These are phyloP conservation scores for Nebria salina DNA, from an alignment of 2,888 invertebrate species.

Conservation along the genomic window DNA sequence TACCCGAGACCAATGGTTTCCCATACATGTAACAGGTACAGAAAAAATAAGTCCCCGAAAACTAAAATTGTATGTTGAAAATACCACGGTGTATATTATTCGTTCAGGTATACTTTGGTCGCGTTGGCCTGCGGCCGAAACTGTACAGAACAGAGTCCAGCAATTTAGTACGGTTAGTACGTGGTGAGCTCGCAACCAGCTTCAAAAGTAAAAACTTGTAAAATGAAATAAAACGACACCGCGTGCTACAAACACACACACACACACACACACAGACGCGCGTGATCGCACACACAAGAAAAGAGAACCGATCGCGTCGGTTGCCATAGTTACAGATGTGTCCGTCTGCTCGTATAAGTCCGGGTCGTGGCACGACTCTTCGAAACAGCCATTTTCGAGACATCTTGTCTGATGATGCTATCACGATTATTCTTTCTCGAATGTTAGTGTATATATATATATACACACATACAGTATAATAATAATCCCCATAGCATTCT, in stretches of 20 bases:
- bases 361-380: slow-evolving; percentile 11
- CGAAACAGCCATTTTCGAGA: slow-evolving; percentile 27
- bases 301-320: slow-evolving; percentile 4
- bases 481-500: slow-evolving; percentile 9
- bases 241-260: slow-evolving; percentile 12
- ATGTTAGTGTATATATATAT: not conserved
- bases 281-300: not conserved
- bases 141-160: slow-evolving; percentile 39
- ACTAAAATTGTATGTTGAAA: slow-evolving; percentile 29
- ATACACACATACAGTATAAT: not conserved
- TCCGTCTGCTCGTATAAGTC: slow-evolving; percentile 12
- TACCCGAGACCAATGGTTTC: not conserved
- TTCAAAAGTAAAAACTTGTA: slow-evolving; percentile 54
- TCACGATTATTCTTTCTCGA: slow-evolving; percentile 15
- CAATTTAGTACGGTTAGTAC: slow-evolving; percentile 48
- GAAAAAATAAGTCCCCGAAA: slow-evolving; percentile 3
- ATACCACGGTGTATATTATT: slow-evolving; percentile 23
- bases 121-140: slow-evolving; percentile 24
- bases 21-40: slow-evolving; percentile 3
- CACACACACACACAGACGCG: slow-evolving; percentile 9
- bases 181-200: slow-evolving; percentile 49
- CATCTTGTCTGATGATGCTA: slow-evolving; percentile 22
- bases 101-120: slow-evolving; percentile 29
- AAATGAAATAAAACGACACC: slow-evolving; percentile 52
- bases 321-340: slow-evolving; percentile 10